A percentile compares a stretch with the other conserved stretches of the same genome.
Conservation (phyloP, 2,113 vertebrate species). For the Lates calcarifer region DNA sequence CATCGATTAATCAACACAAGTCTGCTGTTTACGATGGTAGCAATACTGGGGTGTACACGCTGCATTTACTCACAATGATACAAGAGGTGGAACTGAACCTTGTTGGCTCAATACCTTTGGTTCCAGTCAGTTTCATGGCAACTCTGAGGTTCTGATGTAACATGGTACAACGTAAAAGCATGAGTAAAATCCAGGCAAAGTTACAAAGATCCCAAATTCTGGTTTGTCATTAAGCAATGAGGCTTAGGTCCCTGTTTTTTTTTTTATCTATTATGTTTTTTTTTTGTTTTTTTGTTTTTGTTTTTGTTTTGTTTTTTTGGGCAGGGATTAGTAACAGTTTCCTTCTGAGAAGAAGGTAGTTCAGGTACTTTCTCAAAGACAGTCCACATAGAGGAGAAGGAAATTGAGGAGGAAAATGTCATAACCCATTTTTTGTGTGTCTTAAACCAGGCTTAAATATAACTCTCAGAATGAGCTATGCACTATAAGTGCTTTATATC, state of each 20-base stretch:
- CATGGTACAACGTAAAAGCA: slow-evolving; percentile 48
- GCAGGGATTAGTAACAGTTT: slow-evolving; percentile 51
- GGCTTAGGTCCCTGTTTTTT: slow-evolving; percentile 13
- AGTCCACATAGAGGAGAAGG: slow-evolving; percentile 36
- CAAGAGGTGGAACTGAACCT: slow-evolving; percentile 49
- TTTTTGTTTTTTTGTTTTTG: slow-evolving; percentile 17
- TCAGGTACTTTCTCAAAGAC: slow-evolving; percentile 38
- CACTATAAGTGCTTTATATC: slow-evolving; percentile 26
- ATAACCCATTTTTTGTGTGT: slow-evolving; percentile 13
- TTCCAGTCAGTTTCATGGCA: slow-evolving; percentile 67
- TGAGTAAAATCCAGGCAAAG: slow-evolving; percentile 63
- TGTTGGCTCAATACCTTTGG: slow-evolving; percentile 65
- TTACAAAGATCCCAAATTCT: slow-evolving; percentile 65
- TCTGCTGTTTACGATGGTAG: slow-evolving; percentile 61
- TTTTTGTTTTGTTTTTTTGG: slow-evolving; percentile 12
- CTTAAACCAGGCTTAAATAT: slow-evolving; percentile 23
- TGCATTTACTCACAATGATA: slow-evolving; percentile 52
- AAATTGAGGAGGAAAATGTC: slow-evolving; percentile 12
- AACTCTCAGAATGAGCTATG: slow-evolving; percentile 25
- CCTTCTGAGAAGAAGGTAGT: slow-evolving; percentile 29
- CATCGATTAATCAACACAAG: slow-evolving; percentile 63
- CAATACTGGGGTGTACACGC: slow-evolving; percentile 36
- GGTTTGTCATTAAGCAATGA: slow-evolving; percentile 56
- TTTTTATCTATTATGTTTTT: too few relatives aligned
- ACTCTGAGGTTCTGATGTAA: slow-evolving; percentile 42